Evolutionary conservation across 2,888 invertebrate genomes (phyloP).

Genomic region (Lycocerus yunnanus): DNA sequence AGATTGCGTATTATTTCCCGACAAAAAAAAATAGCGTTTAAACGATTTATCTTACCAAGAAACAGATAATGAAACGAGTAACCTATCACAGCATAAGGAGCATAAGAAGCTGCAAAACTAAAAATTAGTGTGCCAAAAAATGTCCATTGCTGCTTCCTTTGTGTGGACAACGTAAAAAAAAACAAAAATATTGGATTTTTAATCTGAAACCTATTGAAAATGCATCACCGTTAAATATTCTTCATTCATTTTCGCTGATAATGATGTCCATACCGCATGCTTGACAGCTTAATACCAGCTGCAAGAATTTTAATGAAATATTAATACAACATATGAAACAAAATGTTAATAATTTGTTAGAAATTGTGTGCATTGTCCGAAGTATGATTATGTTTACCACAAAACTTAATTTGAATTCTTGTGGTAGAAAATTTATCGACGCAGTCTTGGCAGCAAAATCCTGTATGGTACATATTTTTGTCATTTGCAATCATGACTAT

Average conservation of each 20-base stretch:
- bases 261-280: neutral
- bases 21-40: neutral
- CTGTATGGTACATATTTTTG: neutral
- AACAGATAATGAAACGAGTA: neutral
- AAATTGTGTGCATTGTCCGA: neutral
- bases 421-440: neutral
- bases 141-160: neutral
- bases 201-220: too few relatives aligned
- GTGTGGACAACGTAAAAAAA: neutral
- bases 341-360: neutral
- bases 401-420: neutral
- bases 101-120: too few relatives aligned
- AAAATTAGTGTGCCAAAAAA: neutral
- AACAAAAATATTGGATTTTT: neutral
- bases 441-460: neutral
- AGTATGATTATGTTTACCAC: neutral
- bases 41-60: neutral
- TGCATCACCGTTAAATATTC: neutral
- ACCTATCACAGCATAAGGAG: neutral
- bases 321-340: neutral
- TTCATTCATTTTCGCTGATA: neutral
- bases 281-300: neutral
- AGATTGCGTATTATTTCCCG: too few relatives aligned
- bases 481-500: neutral
- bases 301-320: neutral